phyloP scores from a whole-genome alignment of 2,888 invertebrate species.

The Trachelus iudaicus region DNA sequence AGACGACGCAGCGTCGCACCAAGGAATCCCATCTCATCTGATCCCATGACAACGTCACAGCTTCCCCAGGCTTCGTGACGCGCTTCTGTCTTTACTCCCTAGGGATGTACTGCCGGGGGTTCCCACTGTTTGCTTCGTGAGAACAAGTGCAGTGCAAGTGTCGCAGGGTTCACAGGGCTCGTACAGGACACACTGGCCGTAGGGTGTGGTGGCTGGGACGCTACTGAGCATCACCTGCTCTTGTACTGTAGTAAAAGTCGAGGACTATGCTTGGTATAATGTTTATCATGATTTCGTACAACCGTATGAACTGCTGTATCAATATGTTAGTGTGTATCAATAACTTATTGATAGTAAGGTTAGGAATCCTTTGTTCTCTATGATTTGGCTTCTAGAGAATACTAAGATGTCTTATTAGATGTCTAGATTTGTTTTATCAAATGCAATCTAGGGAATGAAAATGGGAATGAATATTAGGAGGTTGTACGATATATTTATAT shows the following conservation, averaged over 20 bases:
- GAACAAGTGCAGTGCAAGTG: slow-evolving; percentile 59
- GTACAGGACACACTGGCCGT: background rate
- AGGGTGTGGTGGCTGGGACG: background rate
- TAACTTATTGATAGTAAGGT: background rate
- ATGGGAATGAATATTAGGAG: background rate
- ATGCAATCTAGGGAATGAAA: background rate
- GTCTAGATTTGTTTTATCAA: background rate
- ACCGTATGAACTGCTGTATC: background rate
- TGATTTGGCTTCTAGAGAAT: background rate
- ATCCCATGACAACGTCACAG: background rate
- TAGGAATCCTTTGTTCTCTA: background rate
- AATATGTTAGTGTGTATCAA: background rate
- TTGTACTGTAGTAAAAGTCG: background rate
- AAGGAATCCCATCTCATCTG: background rate
- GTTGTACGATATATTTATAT: background rate
- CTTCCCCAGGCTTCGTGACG: background rate
- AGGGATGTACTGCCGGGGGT: background rate
- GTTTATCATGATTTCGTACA: background rate
- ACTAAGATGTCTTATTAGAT: background rate
- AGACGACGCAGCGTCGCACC: background rate
- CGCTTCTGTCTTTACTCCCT: background rate
- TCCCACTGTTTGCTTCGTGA: slow-evolving; percentile 42
- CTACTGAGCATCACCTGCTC: background rate
- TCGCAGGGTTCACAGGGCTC: slow-evolving; percentile 37
- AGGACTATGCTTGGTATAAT: background rate